Percentiles rank a stretch among this genome's conserved stretches.
phyloP scores from a whole-genome alignment of 2,113 vertebrate genomes.

The Stigmatopora nigra region DNA sequence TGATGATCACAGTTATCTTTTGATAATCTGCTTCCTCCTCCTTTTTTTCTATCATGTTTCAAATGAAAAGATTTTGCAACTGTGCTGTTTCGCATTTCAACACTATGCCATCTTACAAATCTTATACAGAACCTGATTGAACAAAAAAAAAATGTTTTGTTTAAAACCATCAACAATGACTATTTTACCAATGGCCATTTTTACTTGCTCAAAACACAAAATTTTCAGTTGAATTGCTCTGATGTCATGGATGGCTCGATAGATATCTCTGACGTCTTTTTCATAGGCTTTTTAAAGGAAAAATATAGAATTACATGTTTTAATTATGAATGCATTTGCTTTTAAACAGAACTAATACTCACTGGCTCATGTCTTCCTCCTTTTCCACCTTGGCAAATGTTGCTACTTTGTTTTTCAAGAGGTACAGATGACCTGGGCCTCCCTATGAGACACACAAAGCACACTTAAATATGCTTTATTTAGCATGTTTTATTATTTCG shows the following conservation, averaged over 20 bases:
- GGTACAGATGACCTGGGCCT: conserved; percentile 90
- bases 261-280: not conserved
- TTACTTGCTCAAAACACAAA: no score
- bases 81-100: no score
- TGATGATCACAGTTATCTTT: not conserved
- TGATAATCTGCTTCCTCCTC: no score
- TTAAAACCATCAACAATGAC: no score
- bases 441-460: conserved; percentile 68
- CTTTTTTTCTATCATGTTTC: no score
- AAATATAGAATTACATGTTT: not conserved
- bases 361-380: conserved; percentile 98
- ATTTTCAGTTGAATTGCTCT: no score
- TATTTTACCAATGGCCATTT: no score
- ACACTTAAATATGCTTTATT: not conserved
- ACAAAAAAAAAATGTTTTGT: no score
- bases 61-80: no score
- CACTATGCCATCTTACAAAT: no score
- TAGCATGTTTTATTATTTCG: not conserved
- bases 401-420: conserved; percentile 97
- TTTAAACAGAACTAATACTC: conserved; percentile 57
- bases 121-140: no score
- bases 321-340: not conserved
- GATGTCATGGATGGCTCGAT: no score
- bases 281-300: not conserved
- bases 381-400: conserved; percentile 99